Evolutionary conservation across 2,113 vertebrate genomes (phyloP), one percentile per base, ranked within the genome.

Genomic region (Bombycilla garrulus): DNA sequence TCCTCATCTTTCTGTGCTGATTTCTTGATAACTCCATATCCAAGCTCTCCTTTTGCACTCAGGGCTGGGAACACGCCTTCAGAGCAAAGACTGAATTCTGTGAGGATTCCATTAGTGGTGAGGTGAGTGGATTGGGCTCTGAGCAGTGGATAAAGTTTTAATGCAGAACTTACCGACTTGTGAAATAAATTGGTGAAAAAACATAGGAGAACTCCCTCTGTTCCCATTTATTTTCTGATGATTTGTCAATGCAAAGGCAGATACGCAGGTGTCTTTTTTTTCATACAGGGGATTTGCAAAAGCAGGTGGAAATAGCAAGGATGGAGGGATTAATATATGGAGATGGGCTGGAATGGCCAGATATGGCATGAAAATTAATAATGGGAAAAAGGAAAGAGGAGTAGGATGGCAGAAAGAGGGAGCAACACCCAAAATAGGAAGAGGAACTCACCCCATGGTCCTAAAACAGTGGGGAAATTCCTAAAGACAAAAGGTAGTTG

Each of bases 151-250:
- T 76, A 53, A 86, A 87, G 16, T 22, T 81, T 58, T 69, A 81
- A 72, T 50, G 42, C 15, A 60, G 42, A 69, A 56, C 9, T 67
- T 28, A 22, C 7, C 12, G 29, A 8, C 5, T 66, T 3, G 1
- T 29, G 14, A 79, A 92, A 74, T 38, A 42, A 85, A 53, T 8
- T 10, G 12, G 5, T 17, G 11, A 48, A 62, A 77, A 80, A 29
- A 1, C 0, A 33, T 6, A 22, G 11, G 5, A 23, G 15, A 22
- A 42, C 35, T 36, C 9, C 16, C 4, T 1, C 3, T 62, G 84
- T 51, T 11, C 14, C 28, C 6, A 10, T 64, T 58, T 62, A 28
- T 83, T 81, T 88, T 73, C 40, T 15, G 5, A 6, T 24, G 9
- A n/a, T n/a, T 58, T 15, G 3, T 10, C n/a, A 33, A 8, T 40